phyloP scores from a whole-genome alignment of 2,113 vertebrate species.

The Gopherus evgoodei region DNA sequence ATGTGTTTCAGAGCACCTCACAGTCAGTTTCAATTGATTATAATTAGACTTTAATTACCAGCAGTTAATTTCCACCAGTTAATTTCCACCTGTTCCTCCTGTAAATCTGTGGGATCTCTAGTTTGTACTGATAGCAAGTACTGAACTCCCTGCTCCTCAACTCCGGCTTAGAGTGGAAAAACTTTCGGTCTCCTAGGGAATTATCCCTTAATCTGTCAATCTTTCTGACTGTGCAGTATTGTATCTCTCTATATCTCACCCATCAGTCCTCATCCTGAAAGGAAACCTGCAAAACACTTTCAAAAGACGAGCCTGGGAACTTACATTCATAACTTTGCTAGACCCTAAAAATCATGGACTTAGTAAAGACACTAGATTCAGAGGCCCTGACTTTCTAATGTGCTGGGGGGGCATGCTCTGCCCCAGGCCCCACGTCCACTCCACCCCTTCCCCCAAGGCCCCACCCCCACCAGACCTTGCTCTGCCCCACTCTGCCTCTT shows the following conservation, averaged over 20 bases:
- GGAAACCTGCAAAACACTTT: neutral
- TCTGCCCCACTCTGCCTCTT: too few species aligned
- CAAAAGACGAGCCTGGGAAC: too few species aligned
- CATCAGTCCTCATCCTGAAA: too few species aligned
- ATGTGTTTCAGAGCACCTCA: neutral
- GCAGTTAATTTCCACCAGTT: constrained; percentile 1
- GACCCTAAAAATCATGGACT: neutral
- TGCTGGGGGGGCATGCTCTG: too few species aligned
- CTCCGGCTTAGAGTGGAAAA: neutral
- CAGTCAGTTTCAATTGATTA: neutral
- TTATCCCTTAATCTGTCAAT: neutral
- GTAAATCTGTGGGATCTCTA: neutral
- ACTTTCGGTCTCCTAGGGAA: neutral
- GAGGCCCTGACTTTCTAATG: too few species aligned
- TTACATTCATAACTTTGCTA: neutral
- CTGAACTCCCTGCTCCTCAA: neutral
- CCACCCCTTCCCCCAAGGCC: too few species aligned
- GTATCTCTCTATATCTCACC: neutral
- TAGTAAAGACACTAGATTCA: neutral
- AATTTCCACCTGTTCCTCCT: neutral
- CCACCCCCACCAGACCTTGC: too few species aligned
- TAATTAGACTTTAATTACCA: neutral
- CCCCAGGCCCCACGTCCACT: too few species aligned
- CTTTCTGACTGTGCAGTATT: neutral
- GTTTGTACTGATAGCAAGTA: neutral